A percentile compares a stretch with the other conserved stretches of the same genome.
phyloP scores from a whole-genome alignment of 2,888 invertebrate species.

The Volucella zonaria region DNA sequence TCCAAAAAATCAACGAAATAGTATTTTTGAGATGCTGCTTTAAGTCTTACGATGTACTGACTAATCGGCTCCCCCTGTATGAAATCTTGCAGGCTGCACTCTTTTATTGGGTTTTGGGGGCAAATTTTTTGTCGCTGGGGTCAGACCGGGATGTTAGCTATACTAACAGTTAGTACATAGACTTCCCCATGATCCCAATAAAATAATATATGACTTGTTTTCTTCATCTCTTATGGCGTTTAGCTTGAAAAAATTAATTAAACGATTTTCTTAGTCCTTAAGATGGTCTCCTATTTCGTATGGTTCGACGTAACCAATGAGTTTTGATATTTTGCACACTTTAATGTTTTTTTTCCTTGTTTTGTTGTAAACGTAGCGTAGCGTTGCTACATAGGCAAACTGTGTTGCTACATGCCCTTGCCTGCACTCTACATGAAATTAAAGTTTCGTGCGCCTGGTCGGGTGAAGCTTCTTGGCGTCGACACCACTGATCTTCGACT shows the following conservation, averaged over 20 bases:
- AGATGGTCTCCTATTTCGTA: conserved; percentile 7
- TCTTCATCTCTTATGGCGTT: neutral
- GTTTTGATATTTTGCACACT: conserved; percentile 18
- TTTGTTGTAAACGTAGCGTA: no score
- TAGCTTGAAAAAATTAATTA: conserved; percentile 1
- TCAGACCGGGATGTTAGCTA: neutral
- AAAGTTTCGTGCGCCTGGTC: no score
- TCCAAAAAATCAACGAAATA: conserved; percentile 2
- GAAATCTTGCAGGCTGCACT: no score
- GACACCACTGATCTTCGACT: no score
- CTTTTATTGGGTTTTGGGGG: no score
- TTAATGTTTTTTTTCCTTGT: neutral
- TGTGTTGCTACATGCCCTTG: no score
- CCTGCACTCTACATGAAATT: no score
- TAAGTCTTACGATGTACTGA: no score
- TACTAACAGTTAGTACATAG: neutral
- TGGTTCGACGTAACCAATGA: conserved; percentile 8
- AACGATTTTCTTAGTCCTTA: conserved; percentile 8
- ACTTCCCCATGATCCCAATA: conserved; percentile 13
- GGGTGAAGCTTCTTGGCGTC: no score
- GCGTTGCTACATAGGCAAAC: no score
- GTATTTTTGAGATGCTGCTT: conserved; percentile 7
- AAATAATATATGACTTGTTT: neutral
- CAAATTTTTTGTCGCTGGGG: no score
- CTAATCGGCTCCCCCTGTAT: no score